These are phyloP conservation scores for Atta cephalotes DNA, from an alignment of 1,140 invertebrate genomes.

Conservation along the genomic window DNA sequence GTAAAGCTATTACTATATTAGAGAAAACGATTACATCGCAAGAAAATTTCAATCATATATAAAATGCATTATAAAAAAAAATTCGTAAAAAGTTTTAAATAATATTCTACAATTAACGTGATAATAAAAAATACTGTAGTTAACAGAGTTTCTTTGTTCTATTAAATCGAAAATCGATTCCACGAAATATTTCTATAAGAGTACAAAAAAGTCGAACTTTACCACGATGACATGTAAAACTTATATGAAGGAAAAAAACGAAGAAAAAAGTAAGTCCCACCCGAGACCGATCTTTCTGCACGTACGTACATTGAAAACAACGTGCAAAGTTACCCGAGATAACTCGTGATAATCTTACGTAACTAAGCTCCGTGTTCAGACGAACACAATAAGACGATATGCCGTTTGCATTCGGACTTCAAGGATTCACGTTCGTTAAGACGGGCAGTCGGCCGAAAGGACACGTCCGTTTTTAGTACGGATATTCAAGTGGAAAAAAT, in stretches of 20 bases:
- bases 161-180: neutral
- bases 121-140: neutral
- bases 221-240: neutral
- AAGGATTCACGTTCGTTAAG: constrained; percentile 68
- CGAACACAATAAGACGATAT: constrained; percentile 75
- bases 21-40: neutral
- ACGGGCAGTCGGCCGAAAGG: constrained; percentile 61
- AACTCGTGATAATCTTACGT: constrained; percentile 73
- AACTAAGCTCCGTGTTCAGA: constrained; percentile 67
- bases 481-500: constrained; percentile 48
- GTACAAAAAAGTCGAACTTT: neutral
- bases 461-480: constrained; percentile 62
- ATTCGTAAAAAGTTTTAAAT: neutral
- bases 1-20: neutral
- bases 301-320: constrained; percentile 16
- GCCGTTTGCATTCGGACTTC: constrained; percentile 59
- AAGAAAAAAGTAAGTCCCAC: neutral
- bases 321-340: constrained; percentile 54
- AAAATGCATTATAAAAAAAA: neutral
- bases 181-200: neutral
- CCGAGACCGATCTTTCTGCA: neutral
- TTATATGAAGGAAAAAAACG: neutral
- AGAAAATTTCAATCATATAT: neutral
- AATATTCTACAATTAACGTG: neutral
- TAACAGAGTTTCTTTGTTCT: neutral